Evolutionary conservation across 2,113 vertebrate species (phyloP).

Genomic region (Falcunculus frontatus): DNA sequence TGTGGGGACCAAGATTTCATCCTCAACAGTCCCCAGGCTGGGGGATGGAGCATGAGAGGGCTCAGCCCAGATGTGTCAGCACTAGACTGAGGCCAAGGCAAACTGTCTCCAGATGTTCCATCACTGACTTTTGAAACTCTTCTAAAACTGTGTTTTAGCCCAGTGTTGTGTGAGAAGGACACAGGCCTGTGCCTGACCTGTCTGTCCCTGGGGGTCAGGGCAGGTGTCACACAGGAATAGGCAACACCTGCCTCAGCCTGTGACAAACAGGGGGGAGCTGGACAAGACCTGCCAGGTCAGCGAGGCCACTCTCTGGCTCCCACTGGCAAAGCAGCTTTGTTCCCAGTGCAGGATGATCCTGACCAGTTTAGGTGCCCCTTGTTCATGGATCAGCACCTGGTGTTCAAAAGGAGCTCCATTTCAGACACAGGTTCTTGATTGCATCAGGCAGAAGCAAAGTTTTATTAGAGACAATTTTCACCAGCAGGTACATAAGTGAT

Average conservation of each 20-base stretch:
- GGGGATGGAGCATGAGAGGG: background rate
- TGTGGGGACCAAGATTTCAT: background rate
- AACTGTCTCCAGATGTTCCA: background rate
- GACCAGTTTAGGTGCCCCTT: background rate
- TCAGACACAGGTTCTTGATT: conserved; percentile 17
- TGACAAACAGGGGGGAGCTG: background rate
- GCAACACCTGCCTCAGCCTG: background rate
- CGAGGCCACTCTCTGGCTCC: background rate
- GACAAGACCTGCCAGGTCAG: background rate
- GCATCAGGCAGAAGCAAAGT: conserved; percentile 56
- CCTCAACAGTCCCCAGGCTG: background rate
- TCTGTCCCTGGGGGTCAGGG: rapidly evolving
- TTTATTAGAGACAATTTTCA: conserved; percentile 55
- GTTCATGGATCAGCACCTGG: background rate
- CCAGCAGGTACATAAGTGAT: background rate
- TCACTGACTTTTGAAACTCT: background rate
- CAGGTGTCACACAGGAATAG: background rate
- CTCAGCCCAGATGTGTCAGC: background rate
- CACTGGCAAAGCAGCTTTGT: background rate
- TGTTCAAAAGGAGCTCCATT: background rate
- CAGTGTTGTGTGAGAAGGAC: background rate
- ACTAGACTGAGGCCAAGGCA: background rate
- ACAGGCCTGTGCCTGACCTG: background rate
- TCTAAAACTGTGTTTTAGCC: background rate
- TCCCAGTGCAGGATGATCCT: background rate